These are phyloP conservation scores for Patella vulgata DNA, from an alignment of 1,140 invertebrate species.

Conservation along the genomic window DNA sequence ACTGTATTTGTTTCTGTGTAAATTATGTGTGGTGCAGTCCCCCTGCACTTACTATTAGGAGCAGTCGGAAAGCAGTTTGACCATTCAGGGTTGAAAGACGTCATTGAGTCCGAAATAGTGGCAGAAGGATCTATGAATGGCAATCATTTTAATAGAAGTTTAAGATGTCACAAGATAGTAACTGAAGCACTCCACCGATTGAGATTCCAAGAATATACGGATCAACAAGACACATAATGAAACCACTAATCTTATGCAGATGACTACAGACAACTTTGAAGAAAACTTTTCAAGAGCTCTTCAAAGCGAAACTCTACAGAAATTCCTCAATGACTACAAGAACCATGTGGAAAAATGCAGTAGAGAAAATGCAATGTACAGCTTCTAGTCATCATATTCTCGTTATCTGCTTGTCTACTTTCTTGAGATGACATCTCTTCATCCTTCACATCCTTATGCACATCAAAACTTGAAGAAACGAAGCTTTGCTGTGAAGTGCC, in stretches of 20 bases:
- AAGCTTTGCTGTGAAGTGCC: no score
- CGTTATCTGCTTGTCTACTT: background rate
- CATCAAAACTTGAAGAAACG: no score
- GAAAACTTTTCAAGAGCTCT: background rate
- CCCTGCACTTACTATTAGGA: no score
- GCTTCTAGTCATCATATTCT: conserved; percentile 1
- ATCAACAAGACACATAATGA: background rate
- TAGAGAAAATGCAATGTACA: background rate
- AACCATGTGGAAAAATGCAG: no score
- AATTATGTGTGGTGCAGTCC: no score
- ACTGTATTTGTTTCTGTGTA: no score
- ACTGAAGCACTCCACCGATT: background rate
- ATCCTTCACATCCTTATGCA: no score
- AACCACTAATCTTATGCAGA: background rate
- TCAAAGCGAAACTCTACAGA: background rate
- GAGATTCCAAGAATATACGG: background rate
- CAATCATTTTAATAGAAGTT: conserved; percentile 2
- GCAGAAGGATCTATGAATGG: background rate
- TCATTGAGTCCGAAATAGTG: background rate
- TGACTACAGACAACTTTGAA: background rate
- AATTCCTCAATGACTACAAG: background rate
- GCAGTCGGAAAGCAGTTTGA: no score
- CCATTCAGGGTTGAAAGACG: no score
- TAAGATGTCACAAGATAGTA: background rate
- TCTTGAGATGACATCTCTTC: conserved; percentile 1